phyloP scores from a whole-genome alignment of 2,797 vertebrate species.

The Echeneis naucrates region DNA sequence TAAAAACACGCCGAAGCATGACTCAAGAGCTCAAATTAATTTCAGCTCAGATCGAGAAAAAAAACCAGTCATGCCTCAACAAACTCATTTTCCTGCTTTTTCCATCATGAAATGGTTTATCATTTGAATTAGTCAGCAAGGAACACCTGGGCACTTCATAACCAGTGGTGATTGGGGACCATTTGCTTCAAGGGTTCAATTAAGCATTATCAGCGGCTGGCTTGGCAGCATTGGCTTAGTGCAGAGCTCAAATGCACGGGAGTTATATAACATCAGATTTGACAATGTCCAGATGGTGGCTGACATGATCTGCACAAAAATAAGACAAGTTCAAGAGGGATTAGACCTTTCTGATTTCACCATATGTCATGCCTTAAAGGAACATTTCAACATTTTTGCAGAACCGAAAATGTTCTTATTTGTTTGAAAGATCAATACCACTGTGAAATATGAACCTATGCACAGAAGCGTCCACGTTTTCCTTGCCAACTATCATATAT shows the following conservation, averaged over 20 bases:
- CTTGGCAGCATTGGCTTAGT: conserved; percentile 23
- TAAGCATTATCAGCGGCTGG: conserved; percentile 42
- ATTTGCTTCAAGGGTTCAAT: conserved; percentile 61
- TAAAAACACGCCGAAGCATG: not conserved
- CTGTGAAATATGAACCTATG: not conserved
- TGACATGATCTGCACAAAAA: conserved; percentile 30
- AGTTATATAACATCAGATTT: conserved; percentile 38
- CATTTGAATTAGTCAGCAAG: conserved; percentile 50
- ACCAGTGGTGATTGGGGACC: conserved; percentile 44
- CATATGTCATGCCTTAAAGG: conserved; percentile 27
- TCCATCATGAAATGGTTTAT: conserved; percentile 45
- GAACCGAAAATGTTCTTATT: conserved; percentile 10
- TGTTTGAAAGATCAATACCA: conserved; percentile 10
- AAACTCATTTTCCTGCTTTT: conserved; percentile 26
- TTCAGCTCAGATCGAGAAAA: conserved; percentile 34
- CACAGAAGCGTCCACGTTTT: not conserved
- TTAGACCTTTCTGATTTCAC: conserved; percentile 18
- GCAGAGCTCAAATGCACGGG: conserved; percentile 23
- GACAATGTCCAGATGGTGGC: conserved; percentile 53
- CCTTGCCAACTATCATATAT: not conserved
- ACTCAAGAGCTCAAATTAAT: conserved; percentile 39
- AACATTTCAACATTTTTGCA: conserved; percentile 13
- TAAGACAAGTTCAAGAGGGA: conserved; percentile 30
- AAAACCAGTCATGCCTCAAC: conserved; percentile 30
- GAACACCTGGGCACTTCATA: conserved; percentile 68